phyloP scores from a whole-genome alignment of 1,140 invertebrate species.

The Macrosteles quadrilineatus region DNA sequence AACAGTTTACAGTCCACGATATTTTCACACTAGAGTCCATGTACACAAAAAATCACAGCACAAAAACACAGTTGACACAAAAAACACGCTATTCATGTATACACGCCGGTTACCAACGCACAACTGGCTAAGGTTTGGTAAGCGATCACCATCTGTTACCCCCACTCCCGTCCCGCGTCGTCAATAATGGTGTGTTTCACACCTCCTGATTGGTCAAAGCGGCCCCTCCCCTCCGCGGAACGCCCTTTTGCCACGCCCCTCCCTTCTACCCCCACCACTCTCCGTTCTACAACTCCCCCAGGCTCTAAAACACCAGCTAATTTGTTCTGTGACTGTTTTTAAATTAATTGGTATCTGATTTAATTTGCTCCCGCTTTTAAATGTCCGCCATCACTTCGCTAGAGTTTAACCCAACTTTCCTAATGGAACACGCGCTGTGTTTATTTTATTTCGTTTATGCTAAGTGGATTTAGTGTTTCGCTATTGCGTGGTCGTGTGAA shows the following conservation, averaged over 20 bases:
- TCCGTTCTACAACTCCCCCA: background rate
- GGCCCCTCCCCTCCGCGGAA: background rate
- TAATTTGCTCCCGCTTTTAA: constrained; percentile 22
- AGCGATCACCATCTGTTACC: background rate
- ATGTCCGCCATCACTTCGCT: constrained; percentile 14
- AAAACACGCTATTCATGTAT: background rate
- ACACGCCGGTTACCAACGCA: background rate
- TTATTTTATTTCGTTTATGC: too few relatives aligned
- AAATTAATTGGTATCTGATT: constrained; percentile 24
- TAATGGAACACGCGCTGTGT: background rate
- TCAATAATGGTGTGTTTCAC: background rate
- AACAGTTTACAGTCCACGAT: too few relatives aligned
- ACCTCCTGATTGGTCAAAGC: background rate
- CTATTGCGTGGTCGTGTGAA: too few relatives aligned
- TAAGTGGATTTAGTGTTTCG: too few relatives aligned
- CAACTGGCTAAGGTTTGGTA: background rate
- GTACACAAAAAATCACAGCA: too few relatives aligned
- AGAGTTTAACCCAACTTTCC: constrained; percentile 17
- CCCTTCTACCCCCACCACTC: background rate
- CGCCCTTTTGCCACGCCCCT: background rate
- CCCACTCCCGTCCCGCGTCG: background rate
- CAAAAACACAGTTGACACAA: too few relatives aligned
- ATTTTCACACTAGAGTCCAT: too few relatives aligned
- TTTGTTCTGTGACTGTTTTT: constrained; percentile 24
- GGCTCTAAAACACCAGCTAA: constrained; percentile 17